Conservation (phyloP, 2,888 invertebrate genomes). For the Litoditis marina region DNA sequence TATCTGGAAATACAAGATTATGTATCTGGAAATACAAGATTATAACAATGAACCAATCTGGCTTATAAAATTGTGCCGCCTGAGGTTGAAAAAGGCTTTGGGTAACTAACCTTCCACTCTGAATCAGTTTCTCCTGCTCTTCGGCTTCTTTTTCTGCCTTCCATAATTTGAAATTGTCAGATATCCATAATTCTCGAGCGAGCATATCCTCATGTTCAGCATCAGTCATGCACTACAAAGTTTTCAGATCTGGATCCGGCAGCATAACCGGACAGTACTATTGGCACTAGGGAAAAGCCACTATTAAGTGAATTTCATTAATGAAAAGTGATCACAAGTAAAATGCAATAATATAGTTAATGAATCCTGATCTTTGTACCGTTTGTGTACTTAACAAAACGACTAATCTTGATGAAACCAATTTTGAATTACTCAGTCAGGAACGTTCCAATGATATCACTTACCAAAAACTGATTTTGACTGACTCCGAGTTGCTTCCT, state of each 20-base stretch:
- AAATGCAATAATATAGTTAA: too few species aligned
- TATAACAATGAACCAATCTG: too few species aligned
- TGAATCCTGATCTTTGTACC: too few species aligned
- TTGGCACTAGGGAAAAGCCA: not conserved
- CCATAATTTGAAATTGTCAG: slow-evolving; percentile 77
- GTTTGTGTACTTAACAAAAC: too few species aligned
- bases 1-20: slow-evolving; percentile 64
- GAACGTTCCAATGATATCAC: too few species aligned
- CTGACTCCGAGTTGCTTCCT: slow-evolving; percentile 73
- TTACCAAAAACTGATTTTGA: slow-evolving; percentile 67
- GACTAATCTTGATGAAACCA: too few species aligned
- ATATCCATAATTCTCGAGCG: slow-evolving; percentile 77
- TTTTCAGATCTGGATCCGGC: too few species aligned
- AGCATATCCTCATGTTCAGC: slow-evolving; percentile 74
- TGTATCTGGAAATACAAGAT: too few species aligned
- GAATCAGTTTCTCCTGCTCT: slow-evolving; percentile 78
- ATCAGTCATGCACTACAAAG: slow-evolving; percentile 70
- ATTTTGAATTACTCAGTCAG: too few species aligned
- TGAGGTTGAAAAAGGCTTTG: not conserved
- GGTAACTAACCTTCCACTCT: slow-evolving; percentile 70
- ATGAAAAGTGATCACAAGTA: too few species aligned
- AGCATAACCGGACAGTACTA: slow-evolving; percentile 5
- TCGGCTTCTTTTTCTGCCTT: slow-evolving; percentile 78
- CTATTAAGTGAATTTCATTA: too few species aligned
- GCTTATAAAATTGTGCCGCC: too few species aligned